Base-by-base conservation (phyloP, 2,113 vertebrate genomes). In the Xiphophorus hellerii region DNA sequence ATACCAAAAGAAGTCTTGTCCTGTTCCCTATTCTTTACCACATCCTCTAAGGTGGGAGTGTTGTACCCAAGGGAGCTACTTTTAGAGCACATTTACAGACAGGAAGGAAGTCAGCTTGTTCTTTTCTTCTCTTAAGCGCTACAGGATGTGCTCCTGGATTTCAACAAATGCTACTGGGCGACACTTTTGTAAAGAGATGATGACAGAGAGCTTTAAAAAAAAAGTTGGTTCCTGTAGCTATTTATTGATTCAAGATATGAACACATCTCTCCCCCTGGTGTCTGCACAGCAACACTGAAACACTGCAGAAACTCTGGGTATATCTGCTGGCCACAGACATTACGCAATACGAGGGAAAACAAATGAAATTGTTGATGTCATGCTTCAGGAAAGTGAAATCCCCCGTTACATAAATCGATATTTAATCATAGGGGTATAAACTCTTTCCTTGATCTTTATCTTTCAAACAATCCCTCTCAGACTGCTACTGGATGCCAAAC, bases 211-310 rank as follows among this genome's bases (percentile, higher is more conserved):
- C 20, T 20, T 22, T 9, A 35, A 35, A 35, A 27, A 22, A 15
- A 30, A n/a, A 31, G 30, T 15, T 5, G 3, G 28, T 66, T 75
- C 22, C 22, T 20, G 12, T 2, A 63, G 31, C 1, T 20, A 1
- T 54, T 60, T 29, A 68, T 71, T n/a, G 17, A 4, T 35, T 65
- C 31, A 29, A 66, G 77, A 73, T 70, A 71, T 74, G 29, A 74
- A 72, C 48, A n/a, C 67, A 70, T 83, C 54, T 66, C 83, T 86
- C 80, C 60, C 84, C 68, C 84, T 87, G 76, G 82, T 86, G 87
- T 84, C 62, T 60, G 73, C 48, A 11, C 8, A 20, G 64, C 42
- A 35, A 13, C 39, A 63, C 17, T 62, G 15, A 72, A 28, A 65
- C 39, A 74, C 39, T 13, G 13, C 60, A 83, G 4, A 13, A 68